These are phyloP conservation scores for Drosophila cognata DNA, from an alignment of 2,888 invertebrate genomes.

Conservation along the genomic window DNA sequence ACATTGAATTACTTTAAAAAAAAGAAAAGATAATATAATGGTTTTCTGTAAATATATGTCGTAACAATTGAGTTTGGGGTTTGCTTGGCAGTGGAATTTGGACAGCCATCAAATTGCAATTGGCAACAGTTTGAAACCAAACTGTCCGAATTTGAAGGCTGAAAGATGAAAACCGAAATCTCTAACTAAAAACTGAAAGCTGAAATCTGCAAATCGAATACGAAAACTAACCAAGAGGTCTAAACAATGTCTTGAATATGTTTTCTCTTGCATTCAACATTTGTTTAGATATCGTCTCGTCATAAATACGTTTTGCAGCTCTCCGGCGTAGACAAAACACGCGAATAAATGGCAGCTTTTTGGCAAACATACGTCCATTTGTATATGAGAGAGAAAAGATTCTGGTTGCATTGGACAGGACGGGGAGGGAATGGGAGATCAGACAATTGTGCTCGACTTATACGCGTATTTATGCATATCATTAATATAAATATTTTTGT, in stretches of 20 bases:
- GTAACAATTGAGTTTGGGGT: neutral
- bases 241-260: constrained; percentile 78
- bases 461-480: constrained; percentile 61
- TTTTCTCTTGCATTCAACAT: constrained; percentile 61
- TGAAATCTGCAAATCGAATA: constrained; percentile 35
- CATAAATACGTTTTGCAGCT: constrained; percentile 55
- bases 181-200: constrained; percentile 17
- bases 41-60: too few relatives aligned
- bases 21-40: too few relatives aligned
- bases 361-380: constrained; percentile 24
- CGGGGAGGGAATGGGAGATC: neutral
- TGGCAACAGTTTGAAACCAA: constrained; percentile 13
- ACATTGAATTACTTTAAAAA: too few relatives aligned
- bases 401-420: neutral
- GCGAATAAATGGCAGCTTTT: constrained; percentile 42
- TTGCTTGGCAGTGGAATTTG: constrained; percentile 6
- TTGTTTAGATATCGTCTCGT: constrained; percentile 70
- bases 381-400: neutral
- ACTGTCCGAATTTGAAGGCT: constrained; percentile 21
- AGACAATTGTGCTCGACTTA: constrained; percentile 34
- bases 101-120: constrained; percentile 22
- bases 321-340: constrained; percentile 33
- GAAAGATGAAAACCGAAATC: constrained; percentile 26
- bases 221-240: constrained; percentile 46
- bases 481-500: constrained; percentile 74